A percentile compares a stretch with the other conserved stretches of the same genome.
Conservation (phyloP, 2,888 invertebrate species). For the Apodemia duryi region DNA sequence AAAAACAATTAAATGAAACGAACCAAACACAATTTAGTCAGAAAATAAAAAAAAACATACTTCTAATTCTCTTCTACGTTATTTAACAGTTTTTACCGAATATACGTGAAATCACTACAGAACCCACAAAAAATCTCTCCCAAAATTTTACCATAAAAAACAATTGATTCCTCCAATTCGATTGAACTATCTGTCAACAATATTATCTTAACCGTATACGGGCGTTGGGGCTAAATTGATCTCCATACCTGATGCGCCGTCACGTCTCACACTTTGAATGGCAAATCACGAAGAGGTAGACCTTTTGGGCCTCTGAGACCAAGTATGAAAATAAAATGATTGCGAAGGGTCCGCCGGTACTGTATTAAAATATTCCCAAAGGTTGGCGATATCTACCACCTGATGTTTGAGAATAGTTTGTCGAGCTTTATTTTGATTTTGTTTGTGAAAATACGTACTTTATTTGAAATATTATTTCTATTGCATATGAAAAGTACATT, state of each 20-base stretch:
- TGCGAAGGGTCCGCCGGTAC: conserved; percentile 60
- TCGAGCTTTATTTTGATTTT: conserved; percentile 56
- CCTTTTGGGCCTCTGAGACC: conserved; percentile 69
- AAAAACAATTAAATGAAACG: too few relatives aligned
- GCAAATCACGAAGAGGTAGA: conserved; percentile 72
- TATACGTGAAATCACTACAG: too few relatives aligned
- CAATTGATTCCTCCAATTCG: conserved; percentile 57
- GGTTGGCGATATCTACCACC: conserved; percentile 53
- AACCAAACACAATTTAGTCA: too few relatives aligned
- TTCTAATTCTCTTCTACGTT: too few relatives aligned
- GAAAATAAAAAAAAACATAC: too few relatives aligned
- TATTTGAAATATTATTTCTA: neutral
- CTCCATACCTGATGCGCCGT: conserved; percentile 38
- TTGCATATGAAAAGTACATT: neutral
- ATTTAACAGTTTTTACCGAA: too few relatives aligned
- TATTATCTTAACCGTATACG: conserved; percentile 58
- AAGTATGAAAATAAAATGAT: conserved; percentile 77
- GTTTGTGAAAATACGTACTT: conserved; percentile 39
- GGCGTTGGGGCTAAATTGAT: conserved; percentile 23
- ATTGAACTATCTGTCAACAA: conserved; percentile 59
- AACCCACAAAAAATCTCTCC: neutral
- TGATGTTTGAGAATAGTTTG: conserved; percentile 64
- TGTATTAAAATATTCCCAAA: conserved; percentile 73
- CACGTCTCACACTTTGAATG: conserved; percentile 58
- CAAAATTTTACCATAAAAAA: conserved; percentile 20